Evolutionary conservation across 2,888 invertebrate species (phyloP).

Genomic region (Aelia acuminata): DNA sequence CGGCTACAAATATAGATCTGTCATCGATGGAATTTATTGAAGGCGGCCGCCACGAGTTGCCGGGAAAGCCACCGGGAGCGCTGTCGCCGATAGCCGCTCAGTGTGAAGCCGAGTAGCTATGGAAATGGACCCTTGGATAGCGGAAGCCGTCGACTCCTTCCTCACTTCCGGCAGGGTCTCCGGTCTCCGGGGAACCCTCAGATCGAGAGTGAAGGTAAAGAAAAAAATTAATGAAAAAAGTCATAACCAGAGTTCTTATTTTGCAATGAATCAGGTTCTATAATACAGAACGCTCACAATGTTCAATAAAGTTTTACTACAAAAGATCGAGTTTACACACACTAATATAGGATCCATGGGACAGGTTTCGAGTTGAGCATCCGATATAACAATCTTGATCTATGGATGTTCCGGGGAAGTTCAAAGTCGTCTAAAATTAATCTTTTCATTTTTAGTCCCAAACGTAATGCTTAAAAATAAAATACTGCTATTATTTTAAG

Average conservation of each 20-base stretch:
- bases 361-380: not conserved
- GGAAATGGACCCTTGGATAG: constrained; percentile 60
- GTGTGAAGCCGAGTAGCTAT: constrained; percentile 31
- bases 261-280: not conserved
- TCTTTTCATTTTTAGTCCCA: constrained; percentile 26
- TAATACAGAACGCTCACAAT: not conserved
- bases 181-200: constrained; percentile 42
- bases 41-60: not conserved
- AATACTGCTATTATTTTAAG: constrained; percentile 13
- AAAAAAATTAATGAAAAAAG: not conserved
- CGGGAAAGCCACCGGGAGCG: not conserved
- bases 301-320: not conserved
- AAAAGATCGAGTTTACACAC: not conserved
- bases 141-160: constrained; percentile 58
- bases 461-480: constrained; percentile 16
- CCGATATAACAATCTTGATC: not conserved
- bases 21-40: constrained; percentile 23
- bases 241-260: not conserved
- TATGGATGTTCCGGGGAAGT: constrained; percentile 20
- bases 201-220: constrained; percentile 55
- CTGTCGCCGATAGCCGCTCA: not conserved
- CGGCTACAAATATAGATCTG: constrained; percentile 24
- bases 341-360: not conserved
- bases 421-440: constrained; percentile 51
- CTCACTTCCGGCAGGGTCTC: constrained; percentile 56